Evolutionary conservation across 2,113 vertebrate species (phyloP).

Genomic region (Aptenodytes patagonicus): DNA sequence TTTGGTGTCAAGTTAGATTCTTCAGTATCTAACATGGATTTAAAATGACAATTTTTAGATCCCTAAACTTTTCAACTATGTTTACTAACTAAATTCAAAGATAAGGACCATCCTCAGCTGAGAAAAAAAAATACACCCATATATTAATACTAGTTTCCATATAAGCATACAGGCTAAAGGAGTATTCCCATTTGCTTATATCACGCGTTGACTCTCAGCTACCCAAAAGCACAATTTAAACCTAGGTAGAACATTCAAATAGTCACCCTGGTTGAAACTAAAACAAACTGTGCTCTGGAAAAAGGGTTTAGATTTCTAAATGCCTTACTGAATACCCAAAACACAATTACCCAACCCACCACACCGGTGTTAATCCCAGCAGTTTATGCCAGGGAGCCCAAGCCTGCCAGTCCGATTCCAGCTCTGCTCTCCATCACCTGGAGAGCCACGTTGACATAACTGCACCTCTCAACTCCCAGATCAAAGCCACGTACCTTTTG

Average conservation of each 20-base stretch:
- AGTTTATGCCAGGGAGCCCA: background rate
- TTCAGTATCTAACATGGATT: background rate
- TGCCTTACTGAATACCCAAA: background rate
- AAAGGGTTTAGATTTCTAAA: background rate
- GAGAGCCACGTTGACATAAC: background rate
- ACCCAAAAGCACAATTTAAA: background rate
- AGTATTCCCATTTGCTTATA: background rate
- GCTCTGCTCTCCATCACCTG: background rate
- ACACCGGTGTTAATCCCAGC: background rate
- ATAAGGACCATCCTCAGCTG: background rate
- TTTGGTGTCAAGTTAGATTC: background rate
- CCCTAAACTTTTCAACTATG: background rate
- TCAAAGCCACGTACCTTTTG: background rate
- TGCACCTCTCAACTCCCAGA: background rate
- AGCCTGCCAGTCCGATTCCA: fast-evolving
- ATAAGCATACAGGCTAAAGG: background rate
- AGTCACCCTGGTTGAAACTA: background rate
- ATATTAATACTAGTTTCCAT: background rate
- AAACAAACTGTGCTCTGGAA: background rate
- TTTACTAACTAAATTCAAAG: background rate
- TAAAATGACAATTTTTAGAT: background rate
- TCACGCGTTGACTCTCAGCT: background rate
- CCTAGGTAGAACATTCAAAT: background rate
- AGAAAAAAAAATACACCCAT: too few species aligned
- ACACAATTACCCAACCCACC: background rate